Evolutionary conservation across 2,888 invertebrate species (phyloP).

Genomic region (Andrena camellia): DNA sequence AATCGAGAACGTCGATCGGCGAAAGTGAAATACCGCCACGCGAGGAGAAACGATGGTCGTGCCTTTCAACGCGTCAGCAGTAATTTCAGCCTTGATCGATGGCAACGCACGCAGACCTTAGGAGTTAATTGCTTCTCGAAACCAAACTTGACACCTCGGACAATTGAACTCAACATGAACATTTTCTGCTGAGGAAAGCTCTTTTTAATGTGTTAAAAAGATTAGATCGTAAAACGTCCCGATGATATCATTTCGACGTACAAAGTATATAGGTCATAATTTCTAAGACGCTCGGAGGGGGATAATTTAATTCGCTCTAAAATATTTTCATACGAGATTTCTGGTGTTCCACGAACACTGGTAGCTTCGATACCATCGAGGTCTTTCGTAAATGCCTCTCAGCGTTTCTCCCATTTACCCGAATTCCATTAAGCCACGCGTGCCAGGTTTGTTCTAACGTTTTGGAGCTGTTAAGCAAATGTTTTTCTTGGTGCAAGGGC

Average conservation of each 20-base stretch:
- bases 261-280: too few relatives aligned
- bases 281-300: too few relatives aligned
- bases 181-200: too few relatives aligned
- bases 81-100: conserved; percentile 47
- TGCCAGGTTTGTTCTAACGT: not conserved
- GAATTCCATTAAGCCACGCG: conserved; percentile 21
- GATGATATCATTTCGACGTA: too few relatives aligned
- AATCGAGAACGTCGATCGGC: conserved; percentile 21
- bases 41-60: conserved; percentile 14
- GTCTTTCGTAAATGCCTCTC: not conserved
- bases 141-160: not conserved
- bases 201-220: too few relatives aligned
- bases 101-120: conserved; percentile 11
- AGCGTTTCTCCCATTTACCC: conserved; percentile 3
- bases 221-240: too few relatives aligned
- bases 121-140: not conserved
- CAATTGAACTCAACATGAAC: not conserved
- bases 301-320: too few relatives aligned
- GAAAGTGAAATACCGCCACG: conserved; percentile 40
- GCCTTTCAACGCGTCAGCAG: not conserved
- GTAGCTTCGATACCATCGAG: not conserved
- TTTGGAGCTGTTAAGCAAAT: conserved; percentile 23
- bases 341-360: not conserved
- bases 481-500: conserved; percentile 14
- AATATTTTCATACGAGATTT: not conserved